phyloP scores from a whole-genome alignment of 1,140 invertebrate species.

The Theocolax elegans region DNA sequence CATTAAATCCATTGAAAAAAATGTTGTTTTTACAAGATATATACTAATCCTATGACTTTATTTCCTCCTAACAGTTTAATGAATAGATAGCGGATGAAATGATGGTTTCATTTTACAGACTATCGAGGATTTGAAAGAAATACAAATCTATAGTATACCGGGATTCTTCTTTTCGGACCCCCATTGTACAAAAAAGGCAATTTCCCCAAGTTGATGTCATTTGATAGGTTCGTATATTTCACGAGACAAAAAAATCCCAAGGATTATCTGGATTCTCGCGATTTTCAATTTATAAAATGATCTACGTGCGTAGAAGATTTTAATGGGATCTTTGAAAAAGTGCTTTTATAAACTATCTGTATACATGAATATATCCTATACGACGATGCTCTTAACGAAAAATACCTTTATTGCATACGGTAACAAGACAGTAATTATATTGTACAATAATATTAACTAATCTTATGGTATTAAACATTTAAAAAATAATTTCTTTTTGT shows the following conservation, averaged over 20 bases:
- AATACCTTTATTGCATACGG: slow-evolving; percentile 34
- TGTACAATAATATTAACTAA: slow-evolving; percentile 32
- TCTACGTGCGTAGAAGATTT: not conserved
- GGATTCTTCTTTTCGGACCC: not conserved
- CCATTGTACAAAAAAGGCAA: slow-evolving; percentile 10
- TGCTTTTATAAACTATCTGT: not conserved
- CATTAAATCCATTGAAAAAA: too few species aligned
- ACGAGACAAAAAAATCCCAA: not conserved
- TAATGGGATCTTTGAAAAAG: not conserved
- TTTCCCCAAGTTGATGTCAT: slow-evolving; percentile 5
- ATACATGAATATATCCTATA: too few species aligned
- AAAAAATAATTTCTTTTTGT: not conserved
- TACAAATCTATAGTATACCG: not conserved
- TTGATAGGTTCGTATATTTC: slow-evolving; percentile 13
- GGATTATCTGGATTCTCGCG: slow-evolving; percentile 6
- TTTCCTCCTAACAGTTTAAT: too few species aligned
- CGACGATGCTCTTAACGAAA: slow-evolving; percentile 4
- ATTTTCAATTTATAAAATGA: slow-evolving; percentile 18
- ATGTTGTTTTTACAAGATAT: too few species aligned
- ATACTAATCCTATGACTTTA: too few species aligned
- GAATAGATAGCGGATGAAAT: not conserved
- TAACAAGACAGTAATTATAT: slow-evolving; percentile 37
- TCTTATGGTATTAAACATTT: slow-evolving; percentile 10
- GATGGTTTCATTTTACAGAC: slow-evolving; percentile 18
- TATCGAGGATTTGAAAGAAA: slow-evolving; percentile 6